Base-by-base conservation (phyloP, 2,113 vertebrate species). In the Corythornis madagascariensis region DNA sequence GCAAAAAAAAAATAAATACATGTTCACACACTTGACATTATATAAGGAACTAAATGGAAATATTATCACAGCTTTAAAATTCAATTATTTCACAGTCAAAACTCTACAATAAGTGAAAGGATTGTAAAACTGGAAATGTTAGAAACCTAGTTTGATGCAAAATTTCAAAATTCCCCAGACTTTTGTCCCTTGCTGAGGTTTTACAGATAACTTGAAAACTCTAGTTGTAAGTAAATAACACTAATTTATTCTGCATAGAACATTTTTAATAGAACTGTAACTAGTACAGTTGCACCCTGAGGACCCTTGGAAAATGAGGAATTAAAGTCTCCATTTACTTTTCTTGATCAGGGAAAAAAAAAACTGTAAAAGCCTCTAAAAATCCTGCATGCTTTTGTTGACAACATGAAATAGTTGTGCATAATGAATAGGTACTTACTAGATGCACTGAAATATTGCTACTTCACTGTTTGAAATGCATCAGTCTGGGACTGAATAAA, bases 201-300 rank as follows among this genome's bases (percentile, higher is more conserved):
- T 96, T 92, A 82, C 72, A 92, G 74, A 74, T 86, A 89, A 89
- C 81, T 29, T 91, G 38, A 95, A 92, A 93, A 80, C 10, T 50
- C 65, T 84, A 92, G 92, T 89, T 86, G 40, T 67, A 66, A 81
- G 10, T 57, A 67, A 19, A 48, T 94, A 72, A 69, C n/a, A 89
- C 21, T 77, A 94, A 96, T 95, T 95, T 90, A 93, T 94, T 95
- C 76, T 88, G 16, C 26, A 56, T 67, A 90, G 61, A 89, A 45
- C 80, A 63, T 9, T 56, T 43, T 94, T 93, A 95, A 95, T 87
- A 95, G 90, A 95, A 94, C 94, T 87, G 48, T 91, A 96, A 86
- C 77, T 86, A 81, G 50, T 29, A 52, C n/a, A 93, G 75, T 73
- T 94, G 76, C 82, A 79, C 73, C 48, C 78, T 79, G 21, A 91